A percentile compares a stretch with the other conserved stretches of the same genome.
Evolutionary conservation across 1,140 invertebrate species (phyloP).

Genomic region (Helicoverpa zea): DNA sequence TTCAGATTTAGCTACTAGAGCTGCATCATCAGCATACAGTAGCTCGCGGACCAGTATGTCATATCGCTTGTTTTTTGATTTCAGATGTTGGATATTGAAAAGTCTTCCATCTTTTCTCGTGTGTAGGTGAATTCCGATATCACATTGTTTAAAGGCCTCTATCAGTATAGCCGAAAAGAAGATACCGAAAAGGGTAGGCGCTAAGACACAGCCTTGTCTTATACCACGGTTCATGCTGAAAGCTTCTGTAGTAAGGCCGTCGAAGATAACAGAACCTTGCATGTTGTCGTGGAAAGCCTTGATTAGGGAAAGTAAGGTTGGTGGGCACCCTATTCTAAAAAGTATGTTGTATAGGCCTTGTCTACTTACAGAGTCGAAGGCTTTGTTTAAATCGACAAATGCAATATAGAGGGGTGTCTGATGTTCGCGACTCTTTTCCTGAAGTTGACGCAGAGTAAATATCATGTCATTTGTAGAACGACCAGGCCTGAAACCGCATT

Average conservation of each 20-base stretch:
- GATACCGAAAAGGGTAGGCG: background rate
- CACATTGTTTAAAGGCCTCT: too few relatives aligned
- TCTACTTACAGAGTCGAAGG: background rate
- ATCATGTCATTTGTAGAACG: background rate
- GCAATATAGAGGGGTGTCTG: background rate
- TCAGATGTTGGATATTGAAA: too few relatives aligned
- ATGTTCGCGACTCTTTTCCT: background rate
- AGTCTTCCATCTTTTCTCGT: too few relatives aligned
- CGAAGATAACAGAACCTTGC: background rate
- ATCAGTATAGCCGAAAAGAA: too few relatives aligned
- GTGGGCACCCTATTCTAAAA: background rate
- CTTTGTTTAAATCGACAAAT: background rate
- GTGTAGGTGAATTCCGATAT: too few relatives aligned
- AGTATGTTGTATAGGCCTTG: background rate
- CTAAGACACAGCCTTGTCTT: constrained; percentile 1
- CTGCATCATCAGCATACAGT: too few relatives aligned
- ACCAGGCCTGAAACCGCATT: background rate
- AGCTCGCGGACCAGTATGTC: too few relatives aligned
- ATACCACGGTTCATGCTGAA: background rate
- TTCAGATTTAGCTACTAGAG: too few relatives aligned
- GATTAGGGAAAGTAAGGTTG: background rate
- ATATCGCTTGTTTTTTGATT: too few relatives aligned
- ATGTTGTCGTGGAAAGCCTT: background rate
- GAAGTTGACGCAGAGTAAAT: background rate
- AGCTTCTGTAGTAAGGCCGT: background rate